Percentiles rank a stretch among this genome's conserved stretches.
These are phyloP conservation scores for Eudasyphora cyanicolor DNA, from an alignment of 2,888 invertebrate species.

Conservation along the genomic window DNA sequence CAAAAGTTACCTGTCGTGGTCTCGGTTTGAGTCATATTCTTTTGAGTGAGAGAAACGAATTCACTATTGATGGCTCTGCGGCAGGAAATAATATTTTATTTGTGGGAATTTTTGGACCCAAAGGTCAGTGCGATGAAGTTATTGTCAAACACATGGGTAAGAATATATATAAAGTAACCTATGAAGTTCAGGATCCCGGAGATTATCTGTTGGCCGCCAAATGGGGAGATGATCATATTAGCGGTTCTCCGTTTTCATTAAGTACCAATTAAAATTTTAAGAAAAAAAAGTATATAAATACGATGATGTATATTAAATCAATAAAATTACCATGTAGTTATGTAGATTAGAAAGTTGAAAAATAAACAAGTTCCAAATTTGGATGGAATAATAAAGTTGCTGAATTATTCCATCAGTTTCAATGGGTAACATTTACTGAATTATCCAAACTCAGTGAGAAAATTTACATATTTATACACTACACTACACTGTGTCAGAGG, in stretches of 20 bases:
- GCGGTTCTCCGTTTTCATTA: slow-evolving; percentile 91
- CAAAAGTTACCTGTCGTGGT: slow-evolving; percentile 75
- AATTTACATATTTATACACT: neutral
- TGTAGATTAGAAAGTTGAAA: neutral
- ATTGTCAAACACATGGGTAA: slow-evolving; percentile 94
- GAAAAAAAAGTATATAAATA: neutral
- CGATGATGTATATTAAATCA: neutral
- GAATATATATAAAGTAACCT: slow-evolving; percentile 94
- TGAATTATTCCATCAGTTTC: no score
- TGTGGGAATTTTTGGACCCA: slow-evolving; percentile 97
- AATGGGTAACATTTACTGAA: no score
- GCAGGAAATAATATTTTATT: slow-evolving; percentile 94
- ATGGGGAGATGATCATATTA: slow-evolving; percentile 98
- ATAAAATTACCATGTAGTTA: neutral
- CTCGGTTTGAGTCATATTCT: slow-evolving; percentile 74
- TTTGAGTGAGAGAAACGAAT: slow-evolving; percentile 76
- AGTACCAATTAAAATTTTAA: slow-evolving; percentile 66
- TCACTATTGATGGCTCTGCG: slow-evolving; percentile 76
- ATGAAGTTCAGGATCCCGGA: slow-evolving; percentile 93
- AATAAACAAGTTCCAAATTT: neutral
- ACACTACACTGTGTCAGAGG: neutral
- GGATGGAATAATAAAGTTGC: no score
- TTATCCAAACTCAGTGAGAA: neutral
- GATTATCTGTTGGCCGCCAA: slow-evolving; percentile 96
- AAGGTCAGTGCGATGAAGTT: slow-evolving; percentile 97